These are phyloP conservation scores for Ceyx erithaca DNA, from an alignment of 2,797 vertebrate genomes.

Conservation along the genomic window DNA sequence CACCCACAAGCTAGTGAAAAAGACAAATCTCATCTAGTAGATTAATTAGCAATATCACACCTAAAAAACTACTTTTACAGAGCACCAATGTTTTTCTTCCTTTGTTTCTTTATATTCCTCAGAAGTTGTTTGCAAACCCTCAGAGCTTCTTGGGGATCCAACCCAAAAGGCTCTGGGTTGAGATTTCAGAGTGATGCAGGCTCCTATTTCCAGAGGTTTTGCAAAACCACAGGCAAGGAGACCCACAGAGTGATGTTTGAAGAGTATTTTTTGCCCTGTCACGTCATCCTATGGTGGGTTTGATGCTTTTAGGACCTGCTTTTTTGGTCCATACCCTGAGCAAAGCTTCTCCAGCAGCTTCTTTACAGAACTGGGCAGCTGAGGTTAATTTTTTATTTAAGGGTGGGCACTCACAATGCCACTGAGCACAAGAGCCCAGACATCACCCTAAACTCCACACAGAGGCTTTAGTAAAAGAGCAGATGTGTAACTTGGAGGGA, in stretches of 20 bases:
- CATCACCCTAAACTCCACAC: background rate
- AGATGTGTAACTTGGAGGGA: background rate
- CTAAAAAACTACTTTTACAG: background rate
- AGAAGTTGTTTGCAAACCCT: background rate
- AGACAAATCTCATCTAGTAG: background rate
- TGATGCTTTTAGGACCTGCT: background rate
- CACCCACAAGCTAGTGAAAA: background rate
- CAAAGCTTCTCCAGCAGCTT: background rate
- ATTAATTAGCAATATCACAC: background rate
- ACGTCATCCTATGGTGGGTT: background rate
- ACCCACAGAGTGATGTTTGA: background rate
- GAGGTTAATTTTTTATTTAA: background rate
- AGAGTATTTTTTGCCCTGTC: background rate
- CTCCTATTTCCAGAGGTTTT: background rate
- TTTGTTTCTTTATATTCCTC: background rate
- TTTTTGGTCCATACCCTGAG: background rate
- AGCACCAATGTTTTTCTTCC: too few relatives aligned
- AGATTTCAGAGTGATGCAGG: background rate
- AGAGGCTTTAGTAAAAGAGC: background rate
- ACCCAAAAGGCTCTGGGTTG: background rate
- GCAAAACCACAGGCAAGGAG: background rate
- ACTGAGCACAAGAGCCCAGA: background rate
- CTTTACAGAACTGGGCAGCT: background rate
- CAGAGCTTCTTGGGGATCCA: background rate
- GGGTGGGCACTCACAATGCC: rapidly evolving